Base-by-base conservation (phyloP, 1,140 invertebrate genomes). In the Drosophila lini region DNA sequence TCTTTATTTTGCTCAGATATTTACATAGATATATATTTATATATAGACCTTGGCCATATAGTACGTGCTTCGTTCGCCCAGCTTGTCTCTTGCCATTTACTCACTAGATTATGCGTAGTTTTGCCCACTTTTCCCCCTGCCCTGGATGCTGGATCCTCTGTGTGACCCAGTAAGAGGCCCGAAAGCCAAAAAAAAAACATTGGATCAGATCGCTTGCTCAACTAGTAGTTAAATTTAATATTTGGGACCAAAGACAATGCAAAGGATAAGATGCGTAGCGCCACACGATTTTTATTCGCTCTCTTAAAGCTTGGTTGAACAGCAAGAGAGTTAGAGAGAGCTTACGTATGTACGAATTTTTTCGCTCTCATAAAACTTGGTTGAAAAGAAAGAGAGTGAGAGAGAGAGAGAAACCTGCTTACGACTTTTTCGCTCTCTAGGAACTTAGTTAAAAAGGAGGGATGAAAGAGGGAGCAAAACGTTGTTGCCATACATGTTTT, bases 41-140 rank as follows among this genome's bases (percentile, higher is more conserved):
- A 36, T 36, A 48, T 5, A 19, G 31, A 52, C 50, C 67, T 44
- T 22, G 41, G 52, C 8, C 47, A 32, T 40, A 32, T 68, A 62
- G 47, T 59, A 16, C 16, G 48, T 32, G 9, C 47, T 44, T 25
- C 44, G 13, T 25, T 25, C 44, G 44, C 22, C 44, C 44, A 45
- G 28, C 48, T 22, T 36, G 38, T 38, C 40, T 38, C 59, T 15
- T 25, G 41, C 53, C 58, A 22, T 41, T 74, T 75, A 85, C 71
- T 57, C 36, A 67, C 81, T 84, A 86, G 73, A 70, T 75, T 86
- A 81, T 85, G 81, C 81, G 81, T 85, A 85, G 74, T 84, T 84
- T 81, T 85, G 78, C 78, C 82, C 82, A 86, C 81, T 85, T 85
- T 84, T 84, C 81, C 78, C 81, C 77, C 52, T 50, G 13, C 13